Conservation (phyloP, 2,888 invertebrate genomes). For the Drosophila picticornis region DNA sequence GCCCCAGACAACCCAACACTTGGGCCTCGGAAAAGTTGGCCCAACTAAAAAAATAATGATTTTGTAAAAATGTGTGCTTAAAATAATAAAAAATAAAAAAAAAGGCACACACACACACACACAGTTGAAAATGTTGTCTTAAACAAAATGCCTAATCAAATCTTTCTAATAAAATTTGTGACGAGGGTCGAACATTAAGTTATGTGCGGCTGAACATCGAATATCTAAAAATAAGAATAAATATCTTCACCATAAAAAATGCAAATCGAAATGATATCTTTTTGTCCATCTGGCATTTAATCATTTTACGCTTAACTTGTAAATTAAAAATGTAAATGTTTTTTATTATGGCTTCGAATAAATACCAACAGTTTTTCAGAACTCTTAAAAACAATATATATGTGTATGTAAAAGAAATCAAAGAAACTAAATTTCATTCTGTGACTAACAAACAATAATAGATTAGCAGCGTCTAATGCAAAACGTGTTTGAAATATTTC, state of each 20-base stretch:
- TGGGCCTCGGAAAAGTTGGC: slow-evolving; percentile 28
- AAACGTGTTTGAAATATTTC: slow-evolving; percentile 43
- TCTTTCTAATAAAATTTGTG: slow-evolving; percentile 10
- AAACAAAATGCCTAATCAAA: slow-evolving; percentile 10
- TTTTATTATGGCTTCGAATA: not conserved
- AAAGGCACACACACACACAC: not conserved
- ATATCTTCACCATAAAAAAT: not conserved
- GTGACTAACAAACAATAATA: not conserved
- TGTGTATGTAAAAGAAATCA: slow-evolving; percentile 18
- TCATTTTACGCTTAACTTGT: not conserved
- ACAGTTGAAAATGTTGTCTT: slow-evolving; percentile 56
- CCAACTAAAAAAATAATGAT: slow-evolving; percentile 27
- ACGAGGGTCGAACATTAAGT: slow-evolving; percentile 31
- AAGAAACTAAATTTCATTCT: slow-evolving; percentile 19
- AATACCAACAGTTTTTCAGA: not conserved
- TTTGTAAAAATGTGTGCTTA: slow-evolving; percentile 64
- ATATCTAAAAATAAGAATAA: slow-evolving; percentile 29
- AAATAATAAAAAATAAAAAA: slow-evolving; percentile 32
- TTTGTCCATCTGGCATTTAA: not conserved
- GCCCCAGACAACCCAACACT: slow-evolving; percentile 7
- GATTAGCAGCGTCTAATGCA: slow-evolving; percentile 30
- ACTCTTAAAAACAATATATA: slow-evolving; percentile 10
- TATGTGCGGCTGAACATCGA: not conserved
- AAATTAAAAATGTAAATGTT: slow-evolving; percentile 27
- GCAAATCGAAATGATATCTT: slow-evolving; percentile 15